Evolutionary conservation across 2,888 invertebrate genomes (phyloP), one percentile per base, ranked within the genome.

Genomic region (Aphrophora alni): DNA sequence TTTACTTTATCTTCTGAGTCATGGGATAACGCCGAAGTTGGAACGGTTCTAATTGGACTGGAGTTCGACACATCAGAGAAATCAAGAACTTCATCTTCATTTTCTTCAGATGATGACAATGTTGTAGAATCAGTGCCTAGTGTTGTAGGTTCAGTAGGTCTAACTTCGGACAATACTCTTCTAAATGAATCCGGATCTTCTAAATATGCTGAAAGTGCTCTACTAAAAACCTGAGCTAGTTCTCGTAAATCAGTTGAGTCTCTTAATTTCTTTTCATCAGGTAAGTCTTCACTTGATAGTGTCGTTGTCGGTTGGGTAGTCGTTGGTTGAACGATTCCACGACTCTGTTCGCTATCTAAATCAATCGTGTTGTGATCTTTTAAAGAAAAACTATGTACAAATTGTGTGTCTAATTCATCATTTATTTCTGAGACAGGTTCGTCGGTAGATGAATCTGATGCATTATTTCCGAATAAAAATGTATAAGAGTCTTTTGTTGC

Each of bases 111-210:
- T 2, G 89, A 86, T 81, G 89, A 87, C 38, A 89, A 89, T n/a
- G 88, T 87, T 72, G 89, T 89, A 0, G 86, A 83, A 68, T 83
- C 83, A 1, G 77, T 68, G 24, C 93, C 90, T 24, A 59, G 28
- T 0, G 95, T 95, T 14, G 85, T 84, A 2, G 87, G 87, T 85
- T 94, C 95, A 0, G 95, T 95, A 0, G 96, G 96, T 86, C 95
- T 90, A 0, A 95, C 93, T 84, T 94, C 93, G 8, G 94, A 93
- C 25, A 96, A 87, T 25, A 93, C 93, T 86, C 93, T 93, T 84
- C 94, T 92, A 85, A 96, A 96, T 77, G 93, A 93, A n/a, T 93
- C 93, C 0, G 96, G 96, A 87, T 96, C 94, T 87, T 95, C 93
- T 4, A 96, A 89, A 85, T 96, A 96, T 0, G 94, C 95, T 0